These are phyloP conservation scores for Pristionchus fissidentatus DNA, from an alignment of 2,888 invertebrate genomes.

Conservation along the genomic window DNA sequence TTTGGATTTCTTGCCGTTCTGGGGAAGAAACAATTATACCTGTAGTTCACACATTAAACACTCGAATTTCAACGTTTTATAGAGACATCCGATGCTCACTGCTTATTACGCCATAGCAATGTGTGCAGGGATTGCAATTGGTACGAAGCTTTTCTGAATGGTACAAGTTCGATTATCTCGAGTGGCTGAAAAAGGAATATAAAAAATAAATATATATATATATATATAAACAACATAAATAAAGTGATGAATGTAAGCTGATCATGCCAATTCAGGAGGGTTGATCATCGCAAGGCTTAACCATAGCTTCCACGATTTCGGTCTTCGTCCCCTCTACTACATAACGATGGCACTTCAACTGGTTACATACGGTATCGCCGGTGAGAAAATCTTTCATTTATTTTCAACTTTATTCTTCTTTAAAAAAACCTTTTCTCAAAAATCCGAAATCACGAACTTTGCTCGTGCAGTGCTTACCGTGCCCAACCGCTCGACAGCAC, in stretches of 20 bases:
- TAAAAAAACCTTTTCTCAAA: too few species aligned
- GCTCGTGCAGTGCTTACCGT: conserved; percentile 11
- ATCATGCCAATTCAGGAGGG: not conserved
- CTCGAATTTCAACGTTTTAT: too few species aligned
- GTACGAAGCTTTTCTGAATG: too few species aligned
- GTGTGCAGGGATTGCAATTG: conserved; percentile 4
- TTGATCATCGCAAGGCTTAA: not conserved
- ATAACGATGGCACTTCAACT: not conserved
- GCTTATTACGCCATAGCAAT: conserved; percentile 20
- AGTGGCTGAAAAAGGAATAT: too few species aligned
- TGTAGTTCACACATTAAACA: too few species aligned
- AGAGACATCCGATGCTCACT: too few species aligned
- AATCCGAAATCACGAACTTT: too few species aligned
- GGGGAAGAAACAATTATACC: too few species aligned
- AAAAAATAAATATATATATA: not conserved
- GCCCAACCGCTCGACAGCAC: not conserved
- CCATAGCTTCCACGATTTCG: conserved; percentile 5
- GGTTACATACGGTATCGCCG: not conserved
- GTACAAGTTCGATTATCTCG: too few species aligned
- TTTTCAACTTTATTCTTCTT: not conserved
- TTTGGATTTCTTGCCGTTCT: too few species aligned
- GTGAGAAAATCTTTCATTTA: not conserved
- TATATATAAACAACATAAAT: not conserved
- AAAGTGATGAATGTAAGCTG: not conserved
- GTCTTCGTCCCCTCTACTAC: not conserved